These are phyloP conservation scores for Lophura nycthemera DNA, from an alignment of 2,113 vertebrate species.

Conservation along the genomic window DNA sequence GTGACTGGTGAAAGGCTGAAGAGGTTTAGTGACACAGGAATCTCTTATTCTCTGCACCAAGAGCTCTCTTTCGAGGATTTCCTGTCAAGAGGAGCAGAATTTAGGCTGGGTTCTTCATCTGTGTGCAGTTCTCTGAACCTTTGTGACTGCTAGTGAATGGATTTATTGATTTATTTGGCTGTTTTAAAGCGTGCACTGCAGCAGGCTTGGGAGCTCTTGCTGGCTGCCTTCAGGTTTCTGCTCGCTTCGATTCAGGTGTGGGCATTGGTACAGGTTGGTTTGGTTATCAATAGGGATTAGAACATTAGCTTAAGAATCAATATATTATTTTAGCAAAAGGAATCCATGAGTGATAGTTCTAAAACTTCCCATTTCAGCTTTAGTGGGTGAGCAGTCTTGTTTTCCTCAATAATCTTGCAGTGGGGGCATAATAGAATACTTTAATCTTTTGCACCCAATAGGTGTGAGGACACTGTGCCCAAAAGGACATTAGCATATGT, in stretches of 20 bases:
- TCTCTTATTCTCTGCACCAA: slow-evolving; percentile 32
- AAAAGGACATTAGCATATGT: too few species aligned
- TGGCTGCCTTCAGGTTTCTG: neutral
- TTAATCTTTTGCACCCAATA: too few species aligned
- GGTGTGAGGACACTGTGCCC: too few species aligned
- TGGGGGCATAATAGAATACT: too few species aligned
- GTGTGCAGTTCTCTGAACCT: neutral
- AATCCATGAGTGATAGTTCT: too few species aligned
- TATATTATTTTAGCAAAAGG: too few species aligned
- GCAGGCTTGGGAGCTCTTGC: neutral
- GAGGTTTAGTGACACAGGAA: slow-evolving; percentile 31
- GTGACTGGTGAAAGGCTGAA: slow-evolving; percentile 58
- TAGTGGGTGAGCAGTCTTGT: too few species aligned
- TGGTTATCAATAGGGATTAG: too few species aligned
- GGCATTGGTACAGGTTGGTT: too few species aligned
- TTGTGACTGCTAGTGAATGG: neutral
- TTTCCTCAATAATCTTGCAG: too few species aligned
- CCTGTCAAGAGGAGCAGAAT: neutral
- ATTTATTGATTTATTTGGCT: neutral
- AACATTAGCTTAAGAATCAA: too few species aligned
- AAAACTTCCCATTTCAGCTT: too few species aligned
- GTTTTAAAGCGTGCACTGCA: neutral
- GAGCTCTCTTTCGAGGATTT: slow-evolving; percentile 20
- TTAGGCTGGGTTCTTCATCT: slow-evolving; percentile 5
- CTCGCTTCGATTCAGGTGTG: neutral